Evolutionary conservation across 1,140 invertebrate genomes (phyloP).

Genomic region (Temnothorax nylanderi): DNA sequence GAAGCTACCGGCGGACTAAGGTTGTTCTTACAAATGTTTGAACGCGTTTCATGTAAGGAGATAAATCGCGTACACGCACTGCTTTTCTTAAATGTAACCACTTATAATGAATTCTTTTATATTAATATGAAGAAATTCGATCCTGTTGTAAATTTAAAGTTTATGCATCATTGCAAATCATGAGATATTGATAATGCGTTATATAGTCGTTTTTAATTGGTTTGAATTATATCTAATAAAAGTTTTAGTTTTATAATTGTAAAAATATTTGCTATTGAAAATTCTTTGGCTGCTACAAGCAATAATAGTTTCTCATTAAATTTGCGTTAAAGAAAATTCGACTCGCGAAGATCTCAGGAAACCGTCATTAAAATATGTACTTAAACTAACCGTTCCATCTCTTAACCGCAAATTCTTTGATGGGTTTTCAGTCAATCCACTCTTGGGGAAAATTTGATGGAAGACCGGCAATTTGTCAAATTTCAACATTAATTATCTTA

Average conservation of each 20-base stretch:
- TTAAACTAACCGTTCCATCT: background rate
- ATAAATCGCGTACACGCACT: constrained; percentile 19
- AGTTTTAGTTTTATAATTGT: background rate
- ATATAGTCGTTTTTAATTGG: background rate
- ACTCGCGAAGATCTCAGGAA: constrained; percentile 15
- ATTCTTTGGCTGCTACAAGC: background rate
- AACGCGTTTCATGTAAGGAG: constrained; percentile 40
- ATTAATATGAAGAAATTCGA: background rate
- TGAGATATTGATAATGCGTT: background rate
- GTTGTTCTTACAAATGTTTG: constrained; percentile 72
- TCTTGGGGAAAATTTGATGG: constrained; percentile 16
- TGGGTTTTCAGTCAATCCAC: constrained; percentile 17
- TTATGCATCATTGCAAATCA: background rate
- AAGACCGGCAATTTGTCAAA: constrained; percentile 4
- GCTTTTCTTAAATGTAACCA: constrained; percentile 6
- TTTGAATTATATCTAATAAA: background rate
- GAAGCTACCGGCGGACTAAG: constrained; percentile 51
- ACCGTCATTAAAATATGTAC: constrained; percentile 36
- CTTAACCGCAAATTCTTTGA: background rate
- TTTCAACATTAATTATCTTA: constrained; percentile 34
- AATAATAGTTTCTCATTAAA: constrained; percentile 22
- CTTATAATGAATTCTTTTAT: constrained; percentile 6
- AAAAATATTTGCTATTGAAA: background rate
- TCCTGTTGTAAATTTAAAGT: background rate
- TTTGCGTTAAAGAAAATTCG: constrained; percentile 25